A percentile compares a stretch with the other conserved stretches of the same genome.
Evolutionary conservation across 2,113 vertebrate genomes (phyloP).

Genomic region (Caracal caracal): DNA sequence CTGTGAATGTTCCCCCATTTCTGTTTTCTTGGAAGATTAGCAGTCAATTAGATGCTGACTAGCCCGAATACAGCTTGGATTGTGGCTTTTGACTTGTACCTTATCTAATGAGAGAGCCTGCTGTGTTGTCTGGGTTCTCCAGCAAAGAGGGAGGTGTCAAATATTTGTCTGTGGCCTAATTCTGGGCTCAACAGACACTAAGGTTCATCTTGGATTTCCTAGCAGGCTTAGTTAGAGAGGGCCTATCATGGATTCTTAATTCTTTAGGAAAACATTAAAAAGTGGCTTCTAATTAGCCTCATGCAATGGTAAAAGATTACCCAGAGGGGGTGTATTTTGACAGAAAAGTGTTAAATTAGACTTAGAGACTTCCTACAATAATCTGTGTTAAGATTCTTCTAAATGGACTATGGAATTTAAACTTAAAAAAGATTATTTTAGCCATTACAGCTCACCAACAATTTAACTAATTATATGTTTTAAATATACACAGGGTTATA

Average conservation of each 20-base stretch:
- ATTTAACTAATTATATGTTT: background rate
- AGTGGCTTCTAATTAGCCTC: constrained; percentile 82
- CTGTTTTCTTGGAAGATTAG: constrained; percentile 81
- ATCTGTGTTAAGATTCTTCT: constrained; percentile 58
- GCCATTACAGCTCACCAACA: background rate
- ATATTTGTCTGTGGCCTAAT: constrained; percentile 83
- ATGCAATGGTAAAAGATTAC: constrained; percentile 74
- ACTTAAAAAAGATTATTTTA: constrained; percentile 51
- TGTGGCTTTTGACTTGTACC: constrained; percentile 78
- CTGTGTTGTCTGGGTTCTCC: constrained; percentile 81
- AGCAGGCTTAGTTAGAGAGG: constrained; percentile 76
- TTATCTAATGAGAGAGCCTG: constrained; percentile 78
- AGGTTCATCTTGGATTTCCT: constrained; percentile 62
- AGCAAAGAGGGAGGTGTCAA: constrained; percentile 79
- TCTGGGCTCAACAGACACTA: constrained; percentile 63
- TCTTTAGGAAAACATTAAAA: constrained; percentile 84
- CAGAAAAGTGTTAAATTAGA: constrained; percentile 57
- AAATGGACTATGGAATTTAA: background rate
- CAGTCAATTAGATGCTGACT: constrained; percentile 72
- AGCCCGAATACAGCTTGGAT: constrained; percentile 74
- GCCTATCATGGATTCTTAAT: constrained; percentile 79
- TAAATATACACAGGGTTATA: background rate
- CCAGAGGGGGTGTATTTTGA: constrained; percentile 58
- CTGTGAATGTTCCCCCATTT: constrained; percentile 49
- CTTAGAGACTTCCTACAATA: constrained; percentile 59